Conservation (phyloP, 2,797 vertebrate genomes). For the Coilia nasus region DNA sequence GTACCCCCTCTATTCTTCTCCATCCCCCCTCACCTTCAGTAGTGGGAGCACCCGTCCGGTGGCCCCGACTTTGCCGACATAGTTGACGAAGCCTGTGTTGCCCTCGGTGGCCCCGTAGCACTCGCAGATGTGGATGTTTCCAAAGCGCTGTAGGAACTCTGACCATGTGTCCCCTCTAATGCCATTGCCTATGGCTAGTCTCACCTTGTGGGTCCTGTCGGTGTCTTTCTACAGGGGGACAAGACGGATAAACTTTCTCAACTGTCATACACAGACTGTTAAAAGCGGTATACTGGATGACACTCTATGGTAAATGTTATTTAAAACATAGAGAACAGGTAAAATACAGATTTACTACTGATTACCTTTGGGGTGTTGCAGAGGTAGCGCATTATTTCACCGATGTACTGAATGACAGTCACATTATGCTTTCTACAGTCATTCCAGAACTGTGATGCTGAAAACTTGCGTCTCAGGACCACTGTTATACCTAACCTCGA, state of each 20-base stretch:
- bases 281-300: too few species aligned
- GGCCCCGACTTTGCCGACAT: slow-evolving; percentile 81
- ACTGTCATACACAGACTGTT: too few species aligned
- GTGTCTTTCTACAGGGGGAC: slow-evolving; percentile 70
- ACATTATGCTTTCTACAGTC: slow-evolving; percentile 87
- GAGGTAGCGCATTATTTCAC: slow-evolving; percentile 87
- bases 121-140: slow-evolving; percentile 78
- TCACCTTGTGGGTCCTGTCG: slow-evolving; percentile 82
- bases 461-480: slow-evolving; percentile 83
- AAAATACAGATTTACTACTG: background rate
- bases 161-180: slow-evolving; percentile 80
- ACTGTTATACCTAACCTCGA: slow-evolving; percentile 77
- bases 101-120: slow-evolving; percentile 87
- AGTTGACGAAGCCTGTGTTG: slow-evolving; percentile 83
- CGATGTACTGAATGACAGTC: slow-evolving; percentile 88
- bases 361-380: slow-evolving; percentile 82
- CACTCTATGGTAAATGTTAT: background rate
- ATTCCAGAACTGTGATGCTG: slow-evolving; percentile 86
- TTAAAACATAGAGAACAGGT: background rate
- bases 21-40: slow-evolving; percentile 69
- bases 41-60: slow-evolving; percentile 77
- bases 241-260: too few species aligned
- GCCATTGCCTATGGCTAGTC: slow-evolving; percentile 82
- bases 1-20: background rate
- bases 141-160: slow-evolving; percentile 82